These are phyloP conservation scores for Drosophila jambulina DNA, from an alignment of 1,140 invertebrate genomes.

Conservation along the genomic window DNA sequence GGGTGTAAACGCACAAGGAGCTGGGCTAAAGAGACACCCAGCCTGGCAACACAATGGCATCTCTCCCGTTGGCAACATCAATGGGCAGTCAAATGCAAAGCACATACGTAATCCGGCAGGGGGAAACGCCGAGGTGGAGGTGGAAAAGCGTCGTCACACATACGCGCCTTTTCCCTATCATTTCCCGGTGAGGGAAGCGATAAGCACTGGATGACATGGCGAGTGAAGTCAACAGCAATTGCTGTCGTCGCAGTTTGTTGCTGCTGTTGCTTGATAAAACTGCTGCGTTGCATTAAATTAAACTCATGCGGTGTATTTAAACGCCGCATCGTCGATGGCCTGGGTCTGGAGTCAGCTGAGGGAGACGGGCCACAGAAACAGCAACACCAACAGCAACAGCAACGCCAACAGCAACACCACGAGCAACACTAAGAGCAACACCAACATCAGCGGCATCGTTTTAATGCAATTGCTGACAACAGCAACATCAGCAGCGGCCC, in stretches of 20 bases:
- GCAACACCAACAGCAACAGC: conserved; percentile 1
- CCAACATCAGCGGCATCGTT: conserved; percentile 34
- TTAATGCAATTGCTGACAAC: conserved; percentile 75
- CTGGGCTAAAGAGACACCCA: conserved; percentile 11
- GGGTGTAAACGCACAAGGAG: conserved; percentile 20
- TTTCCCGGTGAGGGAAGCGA: conserved; percentile 35
- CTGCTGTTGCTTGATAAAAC: conserved; percentile 68
- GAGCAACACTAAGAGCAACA: conserved; percentile 10
- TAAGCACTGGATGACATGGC: conserved; percentile 49
- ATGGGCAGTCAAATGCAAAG: conserved; percentile 55
- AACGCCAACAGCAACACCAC: conserved; percentile 3
- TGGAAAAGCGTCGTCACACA: conserved; percentile 29
- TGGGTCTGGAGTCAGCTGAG: conserved; percentile 22
- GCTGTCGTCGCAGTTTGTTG: conserved; percentile 58
- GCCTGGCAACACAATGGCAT: conserved; percentile 30
- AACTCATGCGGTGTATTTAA: conserved; percentile 80
- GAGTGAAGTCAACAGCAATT: conserved; percentile 61
- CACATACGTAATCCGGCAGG: conserved; percentile 47
- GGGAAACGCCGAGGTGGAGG: background rate
- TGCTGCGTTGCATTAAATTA: conserved; percentile 83
- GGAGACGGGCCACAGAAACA: conserved; percentile 13
- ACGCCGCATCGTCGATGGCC: conserved; percentile 44
- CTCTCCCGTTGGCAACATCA: conserved; percentile 47
- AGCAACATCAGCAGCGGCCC: conserved; percentile 27
- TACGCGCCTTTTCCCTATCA: conserved; percentile 37